Evolutionary conservation across 92 coral and sea anemone species (phyloP).

Genomic region (Epizoanthus rinbou): DNA sequence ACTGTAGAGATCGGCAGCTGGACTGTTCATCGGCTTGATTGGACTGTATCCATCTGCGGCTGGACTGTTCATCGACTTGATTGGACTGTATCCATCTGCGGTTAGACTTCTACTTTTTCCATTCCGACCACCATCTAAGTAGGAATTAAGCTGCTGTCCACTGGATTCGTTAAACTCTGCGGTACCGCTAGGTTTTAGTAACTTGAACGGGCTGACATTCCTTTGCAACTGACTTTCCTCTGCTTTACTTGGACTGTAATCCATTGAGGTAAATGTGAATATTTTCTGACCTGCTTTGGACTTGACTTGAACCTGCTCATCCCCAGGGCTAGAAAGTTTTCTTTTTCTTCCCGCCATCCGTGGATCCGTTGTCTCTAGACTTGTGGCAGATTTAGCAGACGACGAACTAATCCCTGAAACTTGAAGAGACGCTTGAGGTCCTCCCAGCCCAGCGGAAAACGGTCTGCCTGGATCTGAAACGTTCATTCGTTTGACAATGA

Average conservation of each 20-base stretch:
- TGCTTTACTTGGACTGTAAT: background rate
- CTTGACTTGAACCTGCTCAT: background rate
- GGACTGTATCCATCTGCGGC: background rate
- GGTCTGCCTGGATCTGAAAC: conserved; percentile 18
- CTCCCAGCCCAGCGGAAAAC: background rate
- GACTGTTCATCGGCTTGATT: background rate
- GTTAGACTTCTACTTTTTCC: background rate
- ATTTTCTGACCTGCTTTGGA: background rate
- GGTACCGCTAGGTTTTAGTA: background rate
- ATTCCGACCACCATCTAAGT: background rate
- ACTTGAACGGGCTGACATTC: background rate
- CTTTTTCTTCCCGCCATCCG: conserved; percentile 1
- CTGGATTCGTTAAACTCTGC: background rate
- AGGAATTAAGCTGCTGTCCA: background rate
- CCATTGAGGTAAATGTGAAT: background rate
- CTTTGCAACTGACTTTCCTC: background rate
- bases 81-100: background rate
- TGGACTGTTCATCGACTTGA: background rate
- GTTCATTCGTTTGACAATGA: background rate
- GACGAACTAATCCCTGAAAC: background rate
- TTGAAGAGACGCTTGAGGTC: background rate
- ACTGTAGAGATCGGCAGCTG: conserved; percentile 1
- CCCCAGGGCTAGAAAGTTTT: background rate
- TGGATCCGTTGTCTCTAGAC: background rate
- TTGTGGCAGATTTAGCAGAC: background rate